Evolutionary conservation across 2,888 invertebrate species (phyloP).

Genomic region (Aspidiotus destructor): DNA sequence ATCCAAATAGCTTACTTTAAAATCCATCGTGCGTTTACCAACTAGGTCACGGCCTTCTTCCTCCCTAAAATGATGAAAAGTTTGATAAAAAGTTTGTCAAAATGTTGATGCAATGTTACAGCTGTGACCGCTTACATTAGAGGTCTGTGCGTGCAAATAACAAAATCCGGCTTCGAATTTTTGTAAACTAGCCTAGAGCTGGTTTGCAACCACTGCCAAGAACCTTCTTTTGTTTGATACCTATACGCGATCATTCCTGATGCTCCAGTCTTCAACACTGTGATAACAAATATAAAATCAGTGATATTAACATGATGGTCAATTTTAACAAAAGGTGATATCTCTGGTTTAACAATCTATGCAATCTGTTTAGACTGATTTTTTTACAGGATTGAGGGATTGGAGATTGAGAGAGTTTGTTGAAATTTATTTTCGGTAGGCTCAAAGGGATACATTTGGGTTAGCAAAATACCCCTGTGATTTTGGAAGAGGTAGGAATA

Average conservation of each 20-base stretch:
- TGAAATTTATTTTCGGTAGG: no score
- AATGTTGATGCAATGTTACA: not conserved
- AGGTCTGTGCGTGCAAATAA: constrained; percentile 96
- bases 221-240: constrained; percentile 84
- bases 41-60: constrained; percentile 96
- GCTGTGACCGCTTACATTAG: constrained; percentile 67
- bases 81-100: not conserved
- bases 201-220: constrained; percentile 98
- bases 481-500: no score
- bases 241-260: constrained; percentile 99
- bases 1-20: constrained; percentile 95
- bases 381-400: no score
- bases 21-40: constrained; percentile 97
- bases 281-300: constrained; percentile 40
- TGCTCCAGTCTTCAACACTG: constrained; percentile 97
- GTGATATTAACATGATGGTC: not conserved
- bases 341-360: not conserved
- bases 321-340: not conserved
- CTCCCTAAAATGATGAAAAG: constrained; percentile 56
- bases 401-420: no score
- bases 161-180: constrained; percentile 98
- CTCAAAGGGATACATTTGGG: no score
- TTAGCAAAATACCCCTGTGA: no score
- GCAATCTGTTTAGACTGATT: no score
- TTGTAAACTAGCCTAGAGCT: constrained; percentile 95